Evolutionary conservation across 2,888 invertebrate species (phyloP).

Genomic region (Ectemnius continuus): DNA sequence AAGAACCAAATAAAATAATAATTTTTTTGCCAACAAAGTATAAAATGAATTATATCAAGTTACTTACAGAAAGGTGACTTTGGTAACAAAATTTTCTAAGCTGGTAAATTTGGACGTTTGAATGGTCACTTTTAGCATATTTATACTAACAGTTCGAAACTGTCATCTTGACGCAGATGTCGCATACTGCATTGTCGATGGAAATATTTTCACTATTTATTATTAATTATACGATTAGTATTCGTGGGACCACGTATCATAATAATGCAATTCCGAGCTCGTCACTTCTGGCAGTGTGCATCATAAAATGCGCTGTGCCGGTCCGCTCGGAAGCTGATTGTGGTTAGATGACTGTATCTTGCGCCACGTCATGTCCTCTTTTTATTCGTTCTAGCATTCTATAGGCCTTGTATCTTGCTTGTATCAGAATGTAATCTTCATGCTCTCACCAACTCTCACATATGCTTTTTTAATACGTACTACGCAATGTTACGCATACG

Average conservation of each 20-base stretch:
- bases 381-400: conserved; percentile 5
- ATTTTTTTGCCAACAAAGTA: no score
- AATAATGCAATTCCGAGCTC: background rate
- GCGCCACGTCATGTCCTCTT: conserved; percentile 51
- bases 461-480: conserved; percentile 16
- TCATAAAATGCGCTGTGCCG: background rate
- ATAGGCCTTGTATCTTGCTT: conserved; percentile 3
- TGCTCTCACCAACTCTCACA: conserved; percentile 27
- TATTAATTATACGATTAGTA: background rate
- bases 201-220: background rate
- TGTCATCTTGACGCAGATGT: no score
- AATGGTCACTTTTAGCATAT: conserved; percentile 19
- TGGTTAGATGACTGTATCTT: conserved; percentile 31
- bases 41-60: no score
- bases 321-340: conserved; percentile 29
- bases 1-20: no score
- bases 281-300: background rate
- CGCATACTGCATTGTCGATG: no score
- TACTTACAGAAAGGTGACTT: no score
- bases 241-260: no score
- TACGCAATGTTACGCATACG: background rate
- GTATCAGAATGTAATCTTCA: conserved; percentile 49
- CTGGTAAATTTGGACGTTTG: background rate
- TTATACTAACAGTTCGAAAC: background rate
- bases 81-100: conserved; percentile 6